phyloP scores from a whole-genome alignment of 2,888 invertebrate species.

The Yponomeuta malinellus region DNA sequence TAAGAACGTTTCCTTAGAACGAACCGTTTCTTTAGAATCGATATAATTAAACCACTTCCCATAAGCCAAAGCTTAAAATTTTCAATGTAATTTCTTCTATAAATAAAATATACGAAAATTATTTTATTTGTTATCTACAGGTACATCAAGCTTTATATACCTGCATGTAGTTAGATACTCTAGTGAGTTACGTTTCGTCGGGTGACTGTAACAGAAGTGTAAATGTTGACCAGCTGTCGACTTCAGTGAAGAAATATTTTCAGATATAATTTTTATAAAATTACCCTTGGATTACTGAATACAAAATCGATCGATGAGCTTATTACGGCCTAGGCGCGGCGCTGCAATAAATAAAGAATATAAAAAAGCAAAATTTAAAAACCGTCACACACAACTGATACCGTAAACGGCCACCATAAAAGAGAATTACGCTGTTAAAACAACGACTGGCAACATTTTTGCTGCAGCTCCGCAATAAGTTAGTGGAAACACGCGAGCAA shows the following conservation, averaged over 20 bases:
- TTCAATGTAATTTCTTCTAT: too few relatives aligned
- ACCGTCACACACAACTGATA: slow-evolving; percentile 41
- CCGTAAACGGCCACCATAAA: slow-evolving; percentile 46
- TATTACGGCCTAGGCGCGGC: not conserved
- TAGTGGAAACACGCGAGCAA: slow-evolving; percentile 15
- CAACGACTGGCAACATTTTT: slow-evolving; percentile 43
- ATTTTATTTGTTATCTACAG: too few relatives aligned
- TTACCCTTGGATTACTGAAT: not conserved
- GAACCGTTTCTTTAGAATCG: not conserved
- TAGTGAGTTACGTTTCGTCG: too few relatives aligned
- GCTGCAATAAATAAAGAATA: slow-evolving; percentile 8
- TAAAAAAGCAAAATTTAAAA: slow-evolving; percentile 19
- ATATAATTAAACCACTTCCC: not conserved
- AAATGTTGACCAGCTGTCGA: too few relatives aligned
- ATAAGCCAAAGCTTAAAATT: too few relatives aligned
- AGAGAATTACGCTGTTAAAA: slow-evolving; percentile 48
- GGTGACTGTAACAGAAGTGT: too few relatives aligned
- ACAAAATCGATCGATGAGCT: not conserved
- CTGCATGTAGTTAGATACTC: too few relatives aligned
- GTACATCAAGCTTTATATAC: too few relatives aligned
- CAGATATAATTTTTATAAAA: not conserved
- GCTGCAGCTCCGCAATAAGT: slow-evolving; percentile 5
- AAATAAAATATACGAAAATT: too few relatives aligned
- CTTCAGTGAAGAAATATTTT: too few relatives aligned
- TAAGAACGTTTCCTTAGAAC: not conserved